Percentiles rank a stretch among this genome's conserved stretches.
These are phyloP conservation scores for Alcedo atthis DNA, from an alignment of 2,797 vertebrate genomes.

Conservation along the genomic window DNA sequence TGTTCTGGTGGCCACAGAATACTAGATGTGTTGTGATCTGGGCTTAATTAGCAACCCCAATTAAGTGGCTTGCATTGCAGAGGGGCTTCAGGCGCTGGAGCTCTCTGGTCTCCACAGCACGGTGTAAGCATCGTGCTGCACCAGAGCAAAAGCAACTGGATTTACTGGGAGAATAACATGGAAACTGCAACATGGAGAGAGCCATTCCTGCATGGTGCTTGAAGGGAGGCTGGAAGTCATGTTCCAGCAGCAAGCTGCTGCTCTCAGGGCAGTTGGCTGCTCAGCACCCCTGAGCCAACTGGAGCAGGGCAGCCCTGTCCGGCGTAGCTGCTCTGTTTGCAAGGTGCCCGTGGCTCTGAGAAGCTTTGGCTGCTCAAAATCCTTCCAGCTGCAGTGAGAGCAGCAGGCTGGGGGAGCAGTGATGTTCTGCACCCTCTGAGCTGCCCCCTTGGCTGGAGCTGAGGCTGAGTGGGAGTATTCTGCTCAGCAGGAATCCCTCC, in stretches of 20 bases:
- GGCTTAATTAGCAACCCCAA: neutral
- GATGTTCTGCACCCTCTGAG: neutral
- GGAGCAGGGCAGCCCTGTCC: neutral
- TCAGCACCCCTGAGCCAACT: neutral
- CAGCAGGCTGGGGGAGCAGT: neutral
- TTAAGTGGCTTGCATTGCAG: neutral
- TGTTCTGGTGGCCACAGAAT: neutral
- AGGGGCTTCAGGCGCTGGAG: neutral
- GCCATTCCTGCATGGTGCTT: neutral
- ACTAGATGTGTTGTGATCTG: neutral
- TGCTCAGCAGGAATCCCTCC: slow-evolving; percentile 21
- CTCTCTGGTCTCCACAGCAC: neutral
- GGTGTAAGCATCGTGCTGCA: neutral
- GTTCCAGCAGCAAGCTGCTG: neutral
- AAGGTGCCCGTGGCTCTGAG: neutral
- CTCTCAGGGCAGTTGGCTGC: neutral
- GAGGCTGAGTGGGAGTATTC: slow-evolving; percentile 4
- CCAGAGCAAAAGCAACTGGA: neutral
- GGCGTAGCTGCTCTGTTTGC: neutral
- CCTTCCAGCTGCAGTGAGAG: neutral
- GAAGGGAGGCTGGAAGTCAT: neutral
- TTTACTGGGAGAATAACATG: neutral
- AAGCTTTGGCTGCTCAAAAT: neutral
- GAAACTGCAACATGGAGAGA: neutral
- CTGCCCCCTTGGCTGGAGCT: neutral